Percentiles rank a stretch among this genome's conserved stretches.
phyloP scores from a whole-genome alignment of 1,140 invertebrate genomes.

The Xylocopa sonorina region DNA sequence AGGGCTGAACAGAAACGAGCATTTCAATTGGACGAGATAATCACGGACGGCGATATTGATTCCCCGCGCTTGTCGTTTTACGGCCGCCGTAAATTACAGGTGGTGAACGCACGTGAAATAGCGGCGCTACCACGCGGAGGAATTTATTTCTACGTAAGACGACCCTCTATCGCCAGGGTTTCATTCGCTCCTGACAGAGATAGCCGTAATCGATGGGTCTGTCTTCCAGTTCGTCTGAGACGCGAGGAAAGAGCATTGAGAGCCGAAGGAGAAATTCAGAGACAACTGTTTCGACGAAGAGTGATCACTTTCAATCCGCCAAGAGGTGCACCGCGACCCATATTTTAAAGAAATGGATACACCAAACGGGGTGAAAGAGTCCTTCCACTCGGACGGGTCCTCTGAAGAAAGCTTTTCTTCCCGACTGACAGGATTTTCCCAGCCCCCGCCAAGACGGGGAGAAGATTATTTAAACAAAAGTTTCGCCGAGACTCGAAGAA shows the following conservation, averaged over 20 bases:
- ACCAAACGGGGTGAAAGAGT: constrained; percentile 1
- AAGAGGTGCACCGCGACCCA: neutral
- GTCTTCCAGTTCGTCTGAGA: too few relatives aligned
- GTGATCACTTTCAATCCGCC: constrained; percentile 5
- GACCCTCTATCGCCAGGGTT: too few relatives aligned
- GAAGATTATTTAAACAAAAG: constrained; percentile 43
- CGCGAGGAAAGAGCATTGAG: too few relatives aligned
- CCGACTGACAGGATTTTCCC: neutral
- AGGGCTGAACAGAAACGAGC: constrained; percentile 4
- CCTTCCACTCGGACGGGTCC: constrained; percentile 19
- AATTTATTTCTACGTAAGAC: too few relatives aligned
- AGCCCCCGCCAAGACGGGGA: neutral
- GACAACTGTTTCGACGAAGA: neutral
- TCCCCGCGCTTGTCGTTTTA: constrained; percentile 35
- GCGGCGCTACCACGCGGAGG: neutral
- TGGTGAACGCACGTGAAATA: constrained; percentile 21
- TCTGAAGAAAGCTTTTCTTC: constrained; percentile 22
- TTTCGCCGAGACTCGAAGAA: neutral
- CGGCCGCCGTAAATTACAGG: constrained; percentile 23
- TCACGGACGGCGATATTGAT: constrained; percentile 30
- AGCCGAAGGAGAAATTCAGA: neutral
- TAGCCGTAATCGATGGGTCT: too few relatives aligned
- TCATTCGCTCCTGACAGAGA: too few relatives aligned
- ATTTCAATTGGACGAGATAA: constrained; percentile 35
- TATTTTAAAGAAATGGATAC: constrained; percentile 22